phyloP scores from a whole-genome alignment of 2,797 vertebrate genomes.

The Xenopus petersii region DNA sequence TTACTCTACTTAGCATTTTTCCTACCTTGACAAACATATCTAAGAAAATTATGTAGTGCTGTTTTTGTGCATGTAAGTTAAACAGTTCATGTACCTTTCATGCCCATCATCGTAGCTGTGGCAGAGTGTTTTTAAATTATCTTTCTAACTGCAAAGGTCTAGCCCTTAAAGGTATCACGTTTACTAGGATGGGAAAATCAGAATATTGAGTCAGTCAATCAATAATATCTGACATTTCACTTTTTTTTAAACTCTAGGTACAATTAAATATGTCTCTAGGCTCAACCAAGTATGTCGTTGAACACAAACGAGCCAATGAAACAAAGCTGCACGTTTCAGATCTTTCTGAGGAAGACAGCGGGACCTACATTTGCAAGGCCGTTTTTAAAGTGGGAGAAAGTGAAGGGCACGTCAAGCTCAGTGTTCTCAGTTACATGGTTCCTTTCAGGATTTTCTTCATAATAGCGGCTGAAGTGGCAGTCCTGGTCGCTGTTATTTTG shows the following conservation, averaged over 20 bases:
- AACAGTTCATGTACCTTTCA: too few species aligned
- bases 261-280: constrained; percentile 51
- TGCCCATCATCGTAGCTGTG: too few species aligned
- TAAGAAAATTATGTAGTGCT: too few species aligned
- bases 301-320: constrained; percentile 1
- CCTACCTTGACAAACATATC: too few species aligned
- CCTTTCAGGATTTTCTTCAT: constrained; percentile 84
- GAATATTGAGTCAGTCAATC: too few species aligned
- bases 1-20: too few species aligned
- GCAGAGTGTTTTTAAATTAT: too few species aligned
- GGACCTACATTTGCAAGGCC: constrained; percentile 74
- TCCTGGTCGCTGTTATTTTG: constrained; percentile 74
- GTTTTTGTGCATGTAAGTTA: too few species aligned
- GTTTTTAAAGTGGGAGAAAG: constrained; percentile 64
- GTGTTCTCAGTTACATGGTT: constrained; percentile 71
- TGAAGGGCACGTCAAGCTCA: constrained; percentile 59
- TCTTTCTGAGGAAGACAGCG: constrained; percentile 66
- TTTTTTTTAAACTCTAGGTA: constrained; percentile 55
- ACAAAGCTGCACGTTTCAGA: constrained; percentile 68
- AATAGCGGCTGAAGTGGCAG: constrained; percentile 72
- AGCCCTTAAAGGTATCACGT: too few species aligned
- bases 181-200: too few species aligned
- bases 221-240: too few species aligned
- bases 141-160: too few species aligned
- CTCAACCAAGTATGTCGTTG: constrained; percentile 62